A percentile compares a stretch with the other conserved stretches of the same genome.
Evolutionary conservation across 2,113 vertebrate genomes (phyloP).

Genomic region (Bambusicola thoracicus): DNA sequence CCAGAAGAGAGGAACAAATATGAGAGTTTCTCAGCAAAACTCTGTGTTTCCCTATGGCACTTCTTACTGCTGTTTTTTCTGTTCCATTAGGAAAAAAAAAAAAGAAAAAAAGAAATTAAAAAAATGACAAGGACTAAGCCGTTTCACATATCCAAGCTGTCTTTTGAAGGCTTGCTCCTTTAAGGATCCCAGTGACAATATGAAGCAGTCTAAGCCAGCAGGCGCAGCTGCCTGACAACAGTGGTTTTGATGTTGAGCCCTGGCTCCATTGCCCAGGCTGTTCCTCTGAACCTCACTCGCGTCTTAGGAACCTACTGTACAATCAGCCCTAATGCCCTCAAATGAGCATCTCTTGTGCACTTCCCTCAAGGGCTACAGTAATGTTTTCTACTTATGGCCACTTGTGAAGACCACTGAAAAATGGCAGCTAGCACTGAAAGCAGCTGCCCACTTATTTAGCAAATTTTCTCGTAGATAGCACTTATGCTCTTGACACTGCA

Average conservation of each 20-base stretch:
- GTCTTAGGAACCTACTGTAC: neutral
- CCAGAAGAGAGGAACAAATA: neutral
- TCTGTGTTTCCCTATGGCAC: neutral
- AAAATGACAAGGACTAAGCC: neutral
- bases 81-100: neutral
- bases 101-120: too few species aligned
- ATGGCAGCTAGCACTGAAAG: conserved; percentile 43
- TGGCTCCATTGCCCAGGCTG: neutral
- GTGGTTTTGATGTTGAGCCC: neutral
- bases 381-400: conserved; percentile 22
- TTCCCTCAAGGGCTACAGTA: conserved; percentile 28
- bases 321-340: conserved; percentile 18
- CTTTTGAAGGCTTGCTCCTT: neutral
- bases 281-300: neutral
- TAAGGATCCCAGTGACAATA: neutral
- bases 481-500: conserved; percentile 31
- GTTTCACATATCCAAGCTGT: neutral
- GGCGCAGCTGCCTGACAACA: rapidly evolving
- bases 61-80: neutral
- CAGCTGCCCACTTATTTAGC: conserved; percentile 41
- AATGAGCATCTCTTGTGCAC: conserved; percentile 15
- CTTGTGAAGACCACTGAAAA: conserved; percentile 54
- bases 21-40: neutral
- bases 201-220: neutral
- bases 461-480: conserved; percentile 32